Percentiles rank a stretch among this genome's conserved stretches.
These are phyloP conservation scores for Anarrhichthys ocellatus DNA, from an alignment of 2,113 vertebrate species.

Conservation along the genomic window DNA sequence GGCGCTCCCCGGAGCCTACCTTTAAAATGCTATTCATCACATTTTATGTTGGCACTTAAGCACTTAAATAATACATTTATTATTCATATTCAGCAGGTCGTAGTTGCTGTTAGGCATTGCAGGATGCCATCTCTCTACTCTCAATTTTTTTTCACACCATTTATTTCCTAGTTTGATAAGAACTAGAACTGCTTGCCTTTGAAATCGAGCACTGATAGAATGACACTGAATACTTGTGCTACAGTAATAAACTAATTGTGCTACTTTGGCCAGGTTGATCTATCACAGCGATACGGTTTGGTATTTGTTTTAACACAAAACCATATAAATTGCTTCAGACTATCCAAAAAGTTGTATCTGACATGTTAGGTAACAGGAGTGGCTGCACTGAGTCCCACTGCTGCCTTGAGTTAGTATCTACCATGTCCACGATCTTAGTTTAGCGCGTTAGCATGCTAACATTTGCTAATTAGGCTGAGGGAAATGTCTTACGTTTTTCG, in stretches of 20 bases:
- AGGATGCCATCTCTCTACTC: conserved; percentile 1
- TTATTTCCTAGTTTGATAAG: conserved; percentile 16
- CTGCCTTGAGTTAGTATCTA: neutral
- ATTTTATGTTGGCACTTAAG: conserved; percentile 53
- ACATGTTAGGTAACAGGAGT: neutral
- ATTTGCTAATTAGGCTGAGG: neutral
- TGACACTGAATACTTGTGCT: neutral
- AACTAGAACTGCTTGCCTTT: conserved; percentile 7
- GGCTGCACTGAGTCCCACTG: neutral
- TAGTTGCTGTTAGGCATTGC: conserved; percentile 20
- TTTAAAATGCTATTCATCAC: conserved; percentile 60
- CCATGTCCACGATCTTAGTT: neutral
- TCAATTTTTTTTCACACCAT: conserved; percentile 2
- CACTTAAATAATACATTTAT: conserved; percentile 55
- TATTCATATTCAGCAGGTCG: conserved; percentile 33
- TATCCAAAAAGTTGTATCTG: neutral
- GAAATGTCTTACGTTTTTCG: neutral
- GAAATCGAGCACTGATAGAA: conserved; percentile 11
- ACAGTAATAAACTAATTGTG: neutral
- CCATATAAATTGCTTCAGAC: neutral
- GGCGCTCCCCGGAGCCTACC: conserved; percentile 27
- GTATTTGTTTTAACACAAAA: neutral
- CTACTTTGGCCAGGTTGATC: neutral
- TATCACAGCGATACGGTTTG: neutral
- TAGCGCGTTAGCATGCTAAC: neutral